These are phyloP conservation scores for Drosophila cognata DNA, from an alignment of 2,888 invertebrate species.

Conservation along the genomic window DNA sequence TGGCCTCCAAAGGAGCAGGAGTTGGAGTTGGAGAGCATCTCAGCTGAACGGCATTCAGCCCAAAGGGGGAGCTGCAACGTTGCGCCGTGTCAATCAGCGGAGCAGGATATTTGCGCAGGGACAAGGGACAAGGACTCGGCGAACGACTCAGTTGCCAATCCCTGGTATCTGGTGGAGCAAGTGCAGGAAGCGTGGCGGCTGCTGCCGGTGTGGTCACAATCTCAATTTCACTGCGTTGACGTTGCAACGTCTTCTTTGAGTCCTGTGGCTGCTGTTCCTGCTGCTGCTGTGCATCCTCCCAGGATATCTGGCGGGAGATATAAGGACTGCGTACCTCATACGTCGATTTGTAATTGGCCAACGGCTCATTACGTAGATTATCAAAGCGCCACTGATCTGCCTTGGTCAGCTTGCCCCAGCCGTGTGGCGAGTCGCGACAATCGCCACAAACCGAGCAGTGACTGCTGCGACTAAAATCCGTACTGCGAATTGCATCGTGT, in stretches of 20 bases:
- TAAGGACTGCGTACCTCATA: slow-evolving; percentile 82
- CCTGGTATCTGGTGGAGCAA: slow-evolving; percentile 4
- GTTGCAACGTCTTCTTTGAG: slow-evolving; percentile 35
- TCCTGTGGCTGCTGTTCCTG: slow-evolving; percentile 15
- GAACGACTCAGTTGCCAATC: slow-evolving; percentile 62
- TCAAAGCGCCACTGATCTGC: slow-evolving; percentile 75
- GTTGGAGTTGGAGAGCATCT: slow-evolving; percentile 28
- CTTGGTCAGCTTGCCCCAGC: slow-evolving; percentile 68
- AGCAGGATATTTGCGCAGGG: slow-evolving; percentile 72
- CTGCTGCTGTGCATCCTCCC: slow-evolving; percentile 70
- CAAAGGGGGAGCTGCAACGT: slow-evolving; percentile 77
- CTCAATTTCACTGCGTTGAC: slow-evolving; percentile 65
- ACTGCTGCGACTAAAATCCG: slow-evolving; percentile 18
- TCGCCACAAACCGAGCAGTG: slow-evolving; percentile 65
- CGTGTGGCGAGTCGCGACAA: slow-evolving; percentile 59
- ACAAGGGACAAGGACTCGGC: slow-evolving; percentile 46
- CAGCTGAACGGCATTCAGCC: slow-evolving; percentile 68
- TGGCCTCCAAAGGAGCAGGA: slow-evolving; percentile 38
- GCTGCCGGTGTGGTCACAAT: slow-evolving; percentile 55
- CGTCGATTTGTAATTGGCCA: slow-evolving; percentile 79
- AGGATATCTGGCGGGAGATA: slow-evolving; percentile 78
- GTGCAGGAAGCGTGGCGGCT: background rate
- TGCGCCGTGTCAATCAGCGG: slow-evolving; percentile 72
- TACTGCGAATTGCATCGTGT: slow-evolving; percentile 14
- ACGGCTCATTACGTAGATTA: slow-evolving; percentile 66